Evolutionary conservation across 2,113 vertebrate genomes (phyloP).

Genomic region (Colossoma macropomum): DNA sequence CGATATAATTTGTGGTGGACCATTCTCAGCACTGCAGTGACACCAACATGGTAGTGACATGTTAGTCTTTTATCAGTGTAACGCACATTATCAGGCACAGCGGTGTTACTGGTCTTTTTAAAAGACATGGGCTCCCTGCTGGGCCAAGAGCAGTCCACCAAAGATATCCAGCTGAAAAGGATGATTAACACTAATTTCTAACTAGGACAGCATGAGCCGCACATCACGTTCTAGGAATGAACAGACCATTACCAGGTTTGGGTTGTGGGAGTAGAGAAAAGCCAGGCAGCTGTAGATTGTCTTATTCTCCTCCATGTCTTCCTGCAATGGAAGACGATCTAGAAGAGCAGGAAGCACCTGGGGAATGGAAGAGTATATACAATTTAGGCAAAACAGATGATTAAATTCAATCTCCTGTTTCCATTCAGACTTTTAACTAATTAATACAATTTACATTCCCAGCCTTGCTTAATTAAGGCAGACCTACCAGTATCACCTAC

Average conservation of each 20-base stretch:
- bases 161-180: no score
- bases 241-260: slow-evolving; percentile 60
- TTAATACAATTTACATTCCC: neutral
- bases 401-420: neutral
- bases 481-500: neutral
- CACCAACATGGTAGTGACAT: no score
- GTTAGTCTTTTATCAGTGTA: no score
- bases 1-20: no score
- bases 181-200: no score
- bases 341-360: slow-evolving; percentile 86
- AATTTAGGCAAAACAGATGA: neutral
- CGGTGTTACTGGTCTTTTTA: no score
- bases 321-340: slow-evolving; percentile 80
- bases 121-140: no score
- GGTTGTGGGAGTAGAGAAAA: slow-evolving; percentile 79
- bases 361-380: neutral
- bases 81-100: no score
- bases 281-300: slow-evolving; percentile 83
- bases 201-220: no score
- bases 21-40: no score
- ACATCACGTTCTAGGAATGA: neutral
- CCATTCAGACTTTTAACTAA: no score
- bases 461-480: neutral
- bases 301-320: slow-evolving; percentile 88
- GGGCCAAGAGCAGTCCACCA: no score